These are phyloP conservation scores for Macropis europaea DNA, from an alignment of 2,888 invertebrate species.

Conservation along the genomic window DNA sequence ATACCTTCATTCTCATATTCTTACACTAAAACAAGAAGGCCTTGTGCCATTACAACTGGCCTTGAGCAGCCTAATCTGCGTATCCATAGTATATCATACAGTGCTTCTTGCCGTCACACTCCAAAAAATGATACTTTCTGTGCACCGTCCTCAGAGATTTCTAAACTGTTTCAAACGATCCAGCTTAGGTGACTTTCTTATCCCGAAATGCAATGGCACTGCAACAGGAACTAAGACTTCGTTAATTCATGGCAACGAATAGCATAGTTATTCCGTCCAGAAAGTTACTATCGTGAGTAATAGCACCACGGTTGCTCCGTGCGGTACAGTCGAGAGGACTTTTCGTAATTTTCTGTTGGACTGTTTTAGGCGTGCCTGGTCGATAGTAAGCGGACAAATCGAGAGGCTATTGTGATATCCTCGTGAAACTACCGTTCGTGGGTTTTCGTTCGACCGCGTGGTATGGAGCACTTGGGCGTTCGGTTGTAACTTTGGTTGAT, in stretches of 20 bases:
- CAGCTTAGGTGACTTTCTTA: too few species aligned
- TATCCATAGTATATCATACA: too few species aligned
- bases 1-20: too few species aligned
- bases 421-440: constrained; percentile 47
- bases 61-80: too few species aligned
- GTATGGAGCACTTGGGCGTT: constrained; percentile 39
- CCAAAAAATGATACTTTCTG: too few species aligned
- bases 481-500: constrained; percentile 44
- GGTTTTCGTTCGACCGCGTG: constrained; percentile 38
- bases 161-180: too few species aligned
- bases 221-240: constrained; percentile 51
- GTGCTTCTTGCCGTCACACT: too few species aligned
- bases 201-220: neutral
- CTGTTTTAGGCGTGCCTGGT: constrained; percentile 12
- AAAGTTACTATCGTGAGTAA: constrained; percentile 43
- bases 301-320: too few species aligned
- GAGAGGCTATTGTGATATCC: constrained; percentile 38
- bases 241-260: constrained; percentile 71
- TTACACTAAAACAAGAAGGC: too few species aligned
- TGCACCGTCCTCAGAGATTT: too few species aligned
- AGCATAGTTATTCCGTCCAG: constrained; percentile 72
- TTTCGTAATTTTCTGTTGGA: constrained; percentile 39
- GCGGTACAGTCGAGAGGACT: constrained; percentile 38
- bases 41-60: too few species aligned
- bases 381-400: constrained; percentile 56